Conservation (phyloP, 1,140 invertebrate species). For the Drosophila paulistorum region DNA sequence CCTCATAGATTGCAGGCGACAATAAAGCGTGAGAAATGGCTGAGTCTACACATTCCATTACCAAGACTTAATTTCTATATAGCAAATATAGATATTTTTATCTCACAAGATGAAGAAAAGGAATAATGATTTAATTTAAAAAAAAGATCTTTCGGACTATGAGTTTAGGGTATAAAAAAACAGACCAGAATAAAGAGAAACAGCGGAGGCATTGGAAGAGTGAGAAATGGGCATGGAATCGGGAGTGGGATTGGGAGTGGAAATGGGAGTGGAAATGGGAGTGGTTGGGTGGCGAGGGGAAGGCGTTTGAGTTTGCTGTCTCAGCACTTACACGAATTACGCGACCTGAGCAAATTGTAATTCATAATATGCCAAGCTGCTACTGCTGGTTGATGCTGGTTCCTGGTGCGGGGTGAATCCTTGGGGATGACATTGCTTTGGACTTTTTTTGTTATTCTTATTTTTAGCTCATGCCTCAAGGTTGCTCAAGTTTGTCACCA, state of each 20-base stretch:
- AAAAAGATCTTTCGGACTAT: too few species aligned
- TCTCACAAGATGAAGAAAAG: too few species aligned
- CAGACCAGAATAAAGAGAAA: too few species aligned
- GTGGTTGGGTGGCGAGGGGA: not conserved
- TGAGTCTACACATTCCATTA: too few species aligned
- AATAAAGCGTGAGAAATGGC: too few species aligned
- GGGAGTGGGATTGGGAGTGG: not conserved
- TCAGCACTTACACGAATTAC: conserved; percentile 70
- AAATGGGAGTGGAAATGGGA: not conserved
- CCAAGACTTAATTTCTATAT: too few species aligned
- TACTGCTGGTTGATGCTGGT: not conserved
- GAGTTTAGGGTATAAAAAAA: too few species aligned
- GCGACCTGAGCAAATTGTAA: conserved; percentile 69
- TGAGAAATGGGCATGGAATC: not conserved
- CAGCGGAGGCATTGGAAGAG: not conserved
- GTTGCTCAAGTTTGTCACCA: conserved; percentile 31
- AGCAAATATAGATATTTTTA: too few species aligned
- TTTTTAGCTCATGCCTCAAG: conserved; percentile 41
- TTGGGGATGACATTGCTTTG: conserved; percentile 29
- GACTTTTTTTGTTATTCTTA: conserved; percentile 32
- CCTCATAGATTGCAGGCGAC: too few species aligned
- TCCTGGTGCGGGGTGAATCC: conserved; percentile 19
- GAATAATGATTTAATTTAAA: too few species aligned
- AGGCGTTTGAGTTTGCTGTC: conserved; percentile 17
- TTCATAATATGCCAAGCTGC: conserved; percentile 69